Conservation (phyloP, 2,113 vertebrate genomes). For the Ceuthmochares aereus region DNA sequence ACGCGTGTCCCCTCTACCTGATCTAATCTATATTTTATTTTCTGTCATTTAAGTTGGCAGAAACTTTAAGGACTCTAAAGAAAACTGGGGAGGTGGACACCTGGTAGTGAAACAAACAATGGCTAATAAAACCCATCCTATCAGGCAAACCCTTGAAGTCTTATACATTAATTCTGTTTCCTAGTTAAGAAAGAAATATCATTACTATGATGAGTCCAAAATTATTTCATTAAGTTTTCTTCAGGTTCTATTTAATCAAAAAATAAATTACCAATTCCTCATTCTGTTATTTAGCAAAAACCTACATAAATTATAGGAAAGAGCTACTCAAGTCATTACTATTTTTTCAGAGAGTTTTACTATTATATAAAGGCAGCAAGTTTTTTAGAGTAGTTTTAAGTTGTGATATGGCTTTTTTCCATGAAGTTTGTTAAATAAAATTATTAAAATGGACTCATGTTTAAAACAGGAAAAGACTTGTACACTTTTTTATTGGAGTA, state of each 20-base stretch:
- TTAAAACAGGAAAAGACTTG: neutral
- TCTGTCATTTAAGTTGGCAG: neutral
- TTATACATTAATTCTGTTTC: neutral
- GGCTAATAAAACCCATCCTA: neutral
- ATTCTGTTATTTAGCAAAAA: neutral
- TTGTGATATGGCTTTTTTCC: neutral
- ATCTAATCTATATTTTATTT: neutral
- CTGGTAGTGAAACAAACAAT: neutral
- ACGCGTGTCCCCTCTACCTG: neutral
- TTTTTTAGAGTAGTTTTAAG: no score
- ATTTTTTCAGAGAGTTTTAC: neutral
- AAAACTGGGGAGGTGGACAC: neutral
- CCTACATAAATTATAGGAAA: neutral
- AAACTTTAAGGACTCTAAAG: neutral
- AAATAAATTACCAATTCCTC: conserved; percentile 23
- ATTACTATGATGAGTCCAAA: neutral
- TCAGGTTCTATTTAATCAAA: neutral
- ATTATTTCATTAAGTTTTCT: conserved; percentile 30
- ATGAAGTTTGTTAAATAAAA: neutral
- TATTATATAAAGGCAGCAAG: neutral
- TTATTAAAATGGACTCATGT: neutral
- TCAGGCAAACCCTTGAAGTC: neutral
- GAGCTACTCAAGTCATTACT: neutral
- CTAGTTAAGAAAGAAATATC: neutral
- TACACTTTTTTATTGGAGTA: neutral